Conservation (phyloP, 2,113 vertebrate genomes). For the Cervus canadensis region DNA sequence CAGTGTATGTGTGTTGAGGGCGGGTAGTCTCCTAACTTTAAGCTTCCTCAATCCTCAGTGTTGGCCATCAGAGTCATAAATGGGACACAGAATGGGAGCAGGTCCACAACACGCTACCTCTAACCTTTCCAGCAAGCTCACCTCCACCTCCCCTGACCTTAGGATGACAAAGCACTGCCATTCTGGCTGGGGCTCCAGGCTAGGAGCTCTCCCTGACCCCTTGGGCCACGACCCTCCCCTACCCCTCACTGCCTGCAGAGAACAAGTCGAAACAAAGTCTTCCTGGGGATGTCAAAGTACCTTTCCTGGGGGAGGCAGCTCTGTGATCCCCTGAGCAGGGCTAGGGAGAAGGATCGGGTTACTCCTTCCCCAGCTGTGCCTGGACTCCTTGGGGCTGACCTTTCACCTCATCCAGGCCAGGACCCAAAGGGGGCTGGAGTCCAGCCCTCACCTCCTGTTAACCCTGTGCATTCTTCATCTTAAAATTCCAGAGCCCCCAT, state of each 20-base stretch:
- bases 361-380: constrained; percentile 69
- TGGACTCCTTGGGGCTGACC: constrained; percentile 70
- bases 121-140: constrained; percentile 42
- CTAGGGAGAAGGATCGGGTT: constrained; percentile 60
- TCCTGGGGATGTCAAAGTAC: constrained; percentile 67
- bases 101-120: not conserved
- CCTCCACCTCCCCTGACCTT: constrained; percentile 45
- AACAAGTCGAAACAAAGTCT: constrained; percentile 62
- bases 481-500: not conserved
- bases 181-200: not conserved
- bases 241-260: constrained; percentile 19
- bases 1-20: not conserved
- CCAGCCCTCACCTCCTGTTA: constrained; percentile 63
- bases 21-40: not conserved
- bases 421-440: constrained; percentile 66
- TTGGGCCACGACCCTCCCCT: not conserved
- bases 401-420: constrained; percentile 73
- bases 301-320: constrained; percentile 65
- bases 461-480: constrained; percentile 62
- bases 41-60: not conserved
- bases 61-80: not conserved
- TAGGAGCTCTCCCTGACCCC: constrained; percentile 39
- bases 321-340: constrained; percentile 61
- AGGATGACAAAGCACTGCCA: constrained; percentile 54
- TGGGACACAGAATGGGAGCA: not conserved